Base-by-base conservation (phyloP, 2,797 vertebrate species). In the Hephaestus fuliginosus region DNA sequence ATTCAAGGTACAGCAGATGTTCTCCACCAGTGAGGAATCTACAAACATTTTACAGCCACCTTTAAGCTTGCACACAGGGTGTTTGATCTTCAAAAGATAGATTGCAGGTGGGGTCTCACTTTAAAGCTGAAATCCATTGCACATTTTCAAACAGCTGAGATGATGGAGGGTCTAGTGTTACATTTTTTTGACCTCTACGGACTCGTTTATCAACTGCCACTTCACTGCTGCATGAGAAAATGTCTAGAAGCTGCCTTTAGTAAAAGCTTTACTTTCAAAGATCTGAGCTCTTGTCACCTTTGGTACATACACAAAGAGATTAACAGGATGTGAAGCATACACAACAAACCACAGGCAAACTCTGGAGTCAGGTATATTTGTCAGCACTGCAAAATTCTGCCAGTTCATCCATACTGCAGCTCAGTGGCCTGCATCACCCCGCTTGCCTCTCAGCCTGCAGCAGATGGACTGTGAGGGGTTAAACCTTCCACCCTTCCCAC, bases 381-480 rank as follows among this genome's bases (percentile, higher is more conserved):
- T 70, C 74, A 44, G 28, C 5, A 1, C 48, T 25, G 60, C 25
- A 55, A 20, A 52, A 64, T 66, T 75, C 64, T 81, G 68, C 72
- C 76, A 67, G 70, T 78, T 87, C 74, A 67, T 89, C 85, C 76
- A 76, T 48, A 67, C 68, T 85, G 69, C 69, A 55, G 84, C 76
- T 67, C 85, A 71, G 82, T 72, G 49, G 72, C 61, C 65, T 56
- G 61, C 68, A 49, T 68, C 86, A 53, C 76, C 53, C 43, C 7
- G 65, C 68, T 44, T 71, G 79, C 72, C 39, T 52, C 62, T 71
- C 70, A 20, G 71, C 78, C 79, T 81, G 53, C 74, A 75, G 79
- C 86, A 86, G 83, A 86, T 84, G 90, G 88, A 66, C 72, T 25
- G 41, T 57, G 69, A 89, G 71, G 90, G 90, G 91, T 90, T 91